These are phyloP conservation scores for Ashinkailepas kermadecensis DNA, from an alignment of 2,888 invertebrate genomes.

Conservation along the genomic window DNA sequence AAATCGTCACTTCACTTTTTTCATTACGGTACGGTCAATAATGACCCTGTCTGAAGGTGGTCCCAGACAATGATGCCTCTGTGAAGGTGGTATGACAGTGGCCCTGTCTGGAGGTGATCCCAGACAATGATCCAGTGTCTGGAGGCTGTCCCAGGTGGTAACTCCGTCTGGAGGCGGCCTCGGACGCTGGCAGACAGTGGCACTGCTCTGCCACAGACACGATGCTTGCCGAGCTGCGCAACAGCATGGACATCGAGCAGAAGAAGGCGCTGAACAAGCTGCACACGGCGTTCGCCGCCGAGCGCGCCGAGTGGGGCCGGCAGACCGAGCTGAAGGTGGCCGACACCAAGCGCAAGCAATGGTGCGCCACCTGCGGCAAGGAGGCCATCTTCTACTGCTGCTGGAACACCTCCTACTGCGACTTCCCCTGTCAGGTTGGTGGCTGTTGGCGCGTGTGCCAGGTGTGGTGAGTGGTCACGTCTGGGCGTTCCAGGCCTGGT, in stretches of 20 bases:
- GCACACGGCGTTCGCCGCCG: constrained; percentile 58
- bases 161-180: neutral
- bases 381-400: constrained; percentile 91
- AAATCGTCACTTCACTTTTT: no score
- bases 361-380: constrained; percentile 81
- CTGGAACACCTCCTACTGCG: constrained; percentile 93
- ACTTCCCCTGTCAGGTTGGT: constrained; percentile 66
- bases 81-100: no score
- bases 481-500: neutral
- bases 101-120: no score
- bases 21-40: no score
- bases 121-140: no score
- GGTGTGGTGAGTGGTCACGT: neutral
- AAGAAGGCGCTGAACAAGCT: constrained; percentile 62
- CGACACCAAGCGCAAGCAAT: constrained; percentile 77
- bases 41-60: no score
- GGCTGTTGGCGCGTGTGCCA: neutral
- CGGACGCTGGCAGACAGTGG: neutral
- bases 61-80: no score
- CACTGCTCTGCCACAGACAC: constrained; percentile 48
- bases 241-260: constrained; percentile 58
- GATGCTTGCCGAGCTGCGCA: constrained; percentile 59
- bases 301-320: constrained; percentile 53
- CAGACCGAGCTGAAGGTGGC: constrained; percentile 64
- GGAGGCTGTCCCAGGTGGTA: neutral